Evolutionary conservation across 2,888 invertebrate species (phyloP), one percentile per base, ranked within the genome.

Genomic region (Acanthoscelides obtectus): DNA sequence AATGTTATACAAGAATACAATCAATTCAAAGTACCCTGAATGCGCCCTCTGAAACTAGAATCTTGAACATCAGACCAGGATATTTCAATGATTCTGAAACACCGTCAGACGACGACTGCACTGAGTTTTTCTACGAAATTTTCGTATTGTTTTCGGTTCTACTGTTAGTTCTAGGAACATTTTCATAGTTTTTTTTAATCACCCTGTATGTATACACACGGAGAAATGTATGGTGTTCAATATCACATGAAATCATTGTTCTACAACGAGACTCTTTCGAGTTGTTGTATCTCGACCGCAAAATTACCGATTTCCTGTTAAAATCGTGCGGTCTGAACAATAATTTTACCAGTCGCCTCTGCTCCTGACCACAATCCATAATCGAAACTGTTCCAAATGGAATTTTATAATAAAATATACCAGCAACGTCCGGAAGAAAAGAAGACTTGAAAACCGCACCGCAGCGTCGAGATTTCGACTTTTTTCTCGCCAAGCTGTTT

Each of bases 271-370:
- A 45, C 45, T 12, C n/a, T n/a, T n/a, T n/a, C 17, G 12, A 45
- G 45, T 12, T n/a, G 45, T 12, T 12, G 45, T 45, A 45, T 12
- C 45, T 45, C 69, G 72, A 75, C 73, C 73, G 69, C 74, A 77
- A 78, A 78, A 81, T 80, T 79, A 76, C 77, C 78, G 77, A 80
- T 81, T 80, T 81, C 79, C 80, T 79, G 80, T 77, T 76, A 72
- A 72, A 75, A 77, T 77, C 75, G 76, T 77, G 77, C 76, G 77
- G 79, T 78, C 76, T 75, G 73, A 73, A 75, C 77, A 76, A 77
- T 77, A 75, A 76, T 78, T 79, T 79, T 76, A 76, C 75, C 22
- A 76, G 76, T 70, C 76, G 78, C 75, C 75, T 77, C 76, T 72
- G 22, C 68, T 67, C 66, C 74, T 74, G 73, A 80, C 79, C 79